phyloP scores from a whole-genome alignment of 1,140 invertebrate genomes.

The Zeugodacus cucurbitae region DNA sequence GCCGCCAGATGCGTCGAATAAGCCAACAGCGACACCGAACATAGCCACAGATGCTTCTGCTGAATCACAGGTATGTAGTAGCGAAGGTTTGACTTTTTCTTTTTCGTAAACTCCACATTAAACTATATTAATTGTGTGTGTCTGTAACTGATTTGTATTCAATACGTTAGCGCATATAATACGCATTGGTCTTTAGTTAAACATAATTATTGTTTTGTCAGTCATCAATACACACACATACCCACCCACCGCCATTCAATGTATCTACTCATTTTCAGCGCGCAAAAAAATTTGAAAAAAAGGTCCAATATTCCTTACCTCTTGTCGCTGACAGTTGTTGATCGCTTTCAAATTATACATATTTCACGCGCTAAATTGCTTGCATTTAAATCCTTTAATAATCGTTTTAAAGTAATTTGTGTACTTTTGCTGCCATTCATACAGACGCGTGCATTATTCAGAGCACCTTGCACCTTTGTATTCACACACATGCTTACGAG shows the following conservation, averaged over 20 bases:
- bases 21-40: background rate
- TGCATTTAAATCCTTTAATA: background rate
- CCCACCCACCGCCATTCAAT: background rate
- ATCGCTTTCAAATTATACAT: background rate
- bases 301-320: background rate
- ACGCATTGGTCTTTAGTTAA: conserved; percentile 1
- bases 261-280: background rate
- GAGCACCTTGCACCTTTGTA: background rate
- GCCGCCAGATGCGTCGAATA: background rate
- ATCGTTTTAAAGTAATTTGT: background rate
- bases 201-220: conserved; percentile 9
- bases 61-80: conserved; percentile 45
- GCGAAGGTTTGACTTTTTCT: conserved; percentile 33
- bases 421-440: background rate
- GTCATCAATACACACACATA: background rate
- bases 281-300: background rate
- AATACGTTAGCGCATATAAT: background rate
- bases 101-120: background rate
- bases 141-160: conserved; percentile 25
- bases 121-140: conserved; percentile 21
- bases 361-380: background rate
- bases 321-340: background rate
- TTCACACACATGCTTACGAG: background rate
- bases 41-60: conserved; percentile 26
- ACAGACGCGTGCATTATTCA: background rate